phyloP scores from a whole-genome alignment of 2,113 vertebrate genomes.

The Trichomycterus rosablanca region DNA sequence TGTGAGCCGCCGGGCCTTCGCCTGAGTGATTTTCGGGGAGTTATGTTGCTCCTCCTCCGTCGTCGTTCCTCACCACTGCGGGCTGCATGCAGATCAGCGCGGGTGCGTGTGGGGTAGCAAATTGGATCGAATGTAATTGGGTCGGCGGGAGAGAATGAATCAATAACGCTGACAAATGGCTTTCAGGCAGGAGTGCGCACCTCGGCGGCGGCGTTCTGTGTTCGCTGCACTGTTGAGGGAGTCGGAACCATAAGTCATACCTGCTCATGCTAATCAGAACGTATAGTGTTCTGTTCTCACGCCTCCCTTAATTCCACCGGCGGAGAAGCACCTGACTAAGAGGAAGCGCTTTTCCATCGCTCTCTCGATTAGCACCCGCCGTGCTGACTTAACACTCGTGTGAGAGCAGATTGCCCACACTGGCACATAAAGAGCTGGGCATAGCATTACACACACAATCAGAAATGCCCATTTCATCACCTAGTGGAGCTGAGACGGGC shows the following conservation, averaged over 20 bases:
- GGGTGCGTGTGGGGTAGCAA: constrained; percentile 64
- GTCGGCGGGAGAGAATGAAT: constrained; percentile 65
- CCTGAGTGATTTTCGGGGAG: not conserved
- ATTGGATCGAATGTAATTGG: constrained; percentile 76
- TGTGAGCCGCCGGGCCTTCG: not conserved
- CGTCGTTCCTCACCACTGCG: constrained; percentile 21
- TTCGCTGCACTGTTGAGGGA: not conserved
- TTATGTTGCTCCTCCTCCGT: not conserved
- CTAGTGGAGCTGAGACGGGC: too few relatives aligned
- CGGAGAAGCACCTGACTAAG: too few relatives aligned
- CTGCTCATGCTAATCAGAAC: not conserved
- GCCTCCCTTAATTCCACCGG: too few relatives aligned
- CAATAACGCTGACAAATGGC: constrained; percentile 70
- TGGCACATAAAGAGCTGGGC: not conserved
- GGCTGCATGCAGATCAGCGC: constrained; percentile 58
- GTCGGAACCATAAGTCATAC: not conserved
- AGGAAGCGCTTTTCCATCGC: not conserved
- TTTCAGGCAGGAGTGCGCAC: constrained; percentile 59
- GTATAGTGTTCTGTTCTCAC: not conserved
- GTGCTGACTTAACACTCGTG: not conserved
- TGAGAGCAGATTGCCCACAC: not conserved
- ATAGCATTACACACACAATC: too few relatives aligned
- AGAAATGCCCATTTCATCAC: too few relatives aligned
- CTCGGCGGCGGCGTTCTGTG: constrained; percentile 47
- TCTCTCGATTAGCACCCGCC: not conserved